A percentile compares a stretch with the other conserved stretches of the same genome.
Evolutionary conservation across 2,797 vertebrate species (phyloP).

Genomic region (Ctenochaetus hawaiiensis): DNA sequence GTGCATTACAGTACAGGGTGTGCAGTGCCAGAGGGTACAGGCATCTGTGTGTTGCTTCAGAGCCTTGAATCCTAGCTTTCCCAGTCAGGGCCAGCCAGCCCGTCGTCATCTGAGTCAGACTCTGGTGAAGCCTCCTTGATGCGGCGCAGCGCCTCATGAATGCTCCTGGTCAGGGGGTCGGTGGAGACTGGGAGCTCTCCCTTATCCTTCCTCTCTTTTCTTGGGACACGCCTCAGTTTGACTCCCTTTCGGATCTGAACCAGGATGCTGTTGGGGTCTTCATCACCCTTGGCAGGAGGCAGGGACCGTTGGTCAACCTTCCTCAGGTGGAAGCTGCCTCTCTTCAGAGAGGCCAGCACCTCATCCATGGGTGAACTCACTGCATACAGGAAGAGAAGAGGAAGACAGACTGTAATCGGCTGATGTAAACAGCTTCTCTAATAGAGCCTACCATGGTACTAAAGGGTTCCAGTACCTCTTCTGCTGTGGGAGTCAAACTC

Average conservation of each 20-base stretch:
- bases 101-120: slow-evolving; percentile 96
- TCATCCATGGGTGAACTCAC: slow-evolving; percentile 98
- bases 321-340: slow-evolving; percentile 95
- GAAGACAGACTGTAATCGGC: slow-evolving; percentile 18
- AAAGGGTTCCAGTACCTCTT: slow-evolving; percentile 85
- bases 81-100: slow-evolving; percentile 92
- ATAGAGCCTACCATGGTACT: not conserved
- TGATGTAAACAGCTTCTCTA: not conserved
- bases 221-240: slow-evolving; percentile 92
- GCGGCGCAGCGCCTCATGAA: slow-evolving; percentile 96
- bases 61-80: slow-evolving; percentile 87
- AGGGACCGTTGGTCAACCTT: slow-evolving; percentile 93
- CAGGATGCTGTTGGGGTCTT: slow-evolving; percentile 94
- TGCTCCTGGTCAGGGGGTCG: slow-evolving; percentile 96
- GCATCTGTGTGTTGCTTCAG: slow-evolving; percentile 40
- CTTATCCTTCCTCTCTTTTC: slow-evolving; percentile 82
- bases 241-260: slow-evolving; percentile 97
- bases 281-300: slow-evolving; percentile 88
- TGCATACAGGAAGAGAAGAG: slow-evolving; percentile 61
- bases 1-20: slow-evolving; percentile 49
- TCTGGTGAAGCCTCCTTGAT: slow-evolving; percentile 99
- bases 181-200: slow-evolving; percentile 83
- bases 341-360: slow-evolving; percentile 97
- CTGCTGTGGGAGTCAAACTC: slow-evolving; percentile 89
- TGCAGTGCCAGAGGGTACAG: slow-evolving; percentile 47